Base-by-base conservation (phyloP, 2,113 vertebrate species). In the Pelodiscus sinensis region DNA sequence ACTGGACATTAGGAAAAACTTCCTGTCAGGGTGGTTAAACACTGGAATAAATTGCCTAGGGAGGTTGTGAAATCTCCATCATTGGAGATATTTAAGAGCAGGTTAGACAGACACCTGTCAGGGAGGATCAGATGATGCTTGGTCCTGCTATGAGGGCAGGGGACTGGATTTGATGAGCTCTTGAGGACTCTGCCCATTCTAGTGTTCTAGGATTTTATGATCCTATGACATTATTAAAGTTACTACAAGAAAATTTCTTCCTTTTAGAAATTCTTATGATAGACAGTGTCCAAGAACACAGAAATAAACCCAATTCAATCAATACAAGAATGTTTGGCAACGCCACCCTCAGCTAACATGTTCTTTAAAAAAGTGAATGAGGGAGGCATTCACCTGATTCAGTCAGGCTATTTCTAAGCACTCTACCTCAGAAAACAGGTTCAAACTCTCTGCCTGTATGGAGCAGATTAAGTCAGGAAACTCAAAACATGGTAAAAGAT, bases 391-490 rank as follows among this genome's bases (percentile, higher is more conserved):
- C 62, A 58, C 22, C 21, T 25, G 71, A 52, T n/a, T 19, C 21
- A 4, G 50, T 29, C 3, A 0, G 71, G 35, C 1, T 0, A 44
- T 24, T 6, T 0, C 0, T 2, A 1, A 6, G 3, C 9, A 52
- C 38, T 27, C 8, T 1, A 55, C 3, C 13, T 50, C 22, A 10
- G 18, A 29, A 58, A 38, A 52, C 25, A 78, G 35, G 71, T 6
- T 29, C 22, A 77, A 44, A 18, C 24, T 73, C 50, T 55, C 25
- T 1, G 0, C 24, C 5, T 0, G 35, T 8, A 38, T 31, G 29
- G 25, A 54, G 24, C 13, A n/a, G n/a, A 35, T 21, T 78, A 18
- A 62, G 44, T 3, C 60, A 92, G 65, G 44, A 83, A 58, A 86
- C 1, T 52, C 29, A 79, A 12, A 1, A 52, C 3, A 6, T 35